These are phyloP conservation scores for Cheilosia variabilis DNA, from an alignment of 2,888 invertebrate genomes.

Conservation along the genomic window DNA sequence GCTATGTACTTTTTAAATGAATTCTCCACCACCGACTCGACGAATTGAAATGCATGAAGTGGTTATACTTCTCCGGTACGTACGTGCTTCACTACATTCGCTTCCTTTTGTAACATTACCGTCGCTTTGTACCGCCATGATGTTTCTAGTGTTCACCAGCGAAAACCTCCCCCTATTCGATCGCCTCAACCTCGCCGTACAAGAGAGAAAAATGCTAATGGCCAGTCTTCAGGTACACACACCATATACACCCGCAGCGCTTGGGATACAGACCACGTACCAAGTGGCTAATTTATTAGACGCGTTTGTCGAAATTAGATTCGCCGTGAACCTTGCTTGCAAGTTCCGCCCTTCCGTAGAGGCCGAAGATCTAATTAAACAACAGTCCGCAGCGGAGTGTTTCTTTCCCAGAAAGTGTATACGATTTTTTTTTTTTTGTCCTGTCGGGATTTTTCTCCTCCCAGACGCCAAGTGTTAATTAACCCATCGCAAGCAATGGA, in stretches of 20 bases:
- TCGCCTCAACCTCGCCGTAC: conserved; percentile 10
- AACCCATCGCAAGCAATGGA: conserved; percentile 39
- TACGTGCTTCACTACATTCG: conserved; percentile 47
- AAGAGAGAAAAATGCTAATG: conserved; percentile 54
- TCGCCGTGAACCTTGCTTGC: conserved; percentile 19
- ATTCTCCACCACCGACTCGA: conserved; percentile 3
- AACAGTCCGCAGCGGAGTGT: neutral
- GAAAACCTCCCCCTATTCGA: conserved; percentile 5
- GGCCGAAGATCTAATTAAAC: conserved; percentile 56
- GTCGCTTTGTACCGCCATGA: neutral
- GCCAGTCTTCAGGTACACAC: conserved; percentile 29
- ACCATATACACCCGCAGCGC: neutral
- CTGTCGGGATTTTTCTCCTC: conserved; percentile 19
- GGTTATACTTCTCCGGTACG: conserved; percentile 38
- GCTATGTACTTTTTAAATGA: conserved; percentile 1
- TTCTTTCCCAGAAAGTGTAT: neutral
- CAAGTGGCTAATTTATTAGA: conserved; percentile 65
- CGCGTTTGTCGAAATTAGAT: conserved; percentile 61
- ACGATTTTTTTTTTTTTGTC: conserved; percentile 29
- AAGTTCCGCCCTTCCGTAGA: neutral
- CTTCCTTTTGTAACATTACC: conserved; percentile 4
- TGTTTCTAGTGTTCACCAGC: neutral
- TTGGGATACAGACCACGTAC: conserved; percentile 61
- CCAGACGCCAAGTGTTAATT: conserved; percentile 41
- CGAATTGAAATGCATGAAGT: conserved; percentile 59